Evolutionary conservation across 2,797 vertebrate genomes (phyloP), one percentile per base, ranked within the genome.

Genomic region (Petrocephalus sullivani): DNA sequence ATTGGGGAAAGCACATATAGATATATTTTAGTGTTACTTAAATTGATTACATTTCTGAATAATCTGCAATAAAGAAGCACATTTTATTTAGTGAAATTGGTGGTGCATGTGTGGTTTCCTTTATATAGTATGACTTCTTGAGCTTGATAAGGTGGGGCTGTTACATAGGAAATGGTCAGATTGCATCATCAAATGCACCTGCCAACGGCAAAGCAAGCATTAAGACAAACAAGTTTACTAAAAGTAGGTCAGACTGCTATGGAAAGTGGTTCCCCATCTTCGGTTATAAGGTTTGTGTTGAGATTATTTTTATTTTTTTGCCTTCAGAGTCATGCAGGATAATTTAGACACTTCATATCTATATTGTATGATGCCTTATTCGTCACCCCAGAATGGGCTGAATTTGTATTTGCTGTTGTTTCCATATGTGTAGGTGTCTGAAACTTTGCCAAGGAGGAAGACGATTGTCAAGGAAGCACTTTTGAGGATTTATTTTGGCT

Each of bases 101-200:
- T 85, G 28, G 56, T 86, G 23, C 6, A 37, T 86, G 84, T 58
- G 53, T 81, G 14, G 37, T 57, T 84, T 64, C 28, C 53, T 85
- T 78, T 61, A 78, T 41, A 46, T 58, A 60, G 49, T 71, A 82
- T 56, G 61, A 84, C 53, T 41, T 87, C 49, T 49, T 67, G 28
- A 57, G 60, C 6, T 5, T 85, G 85, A 82, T 14, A 88, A 61
- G 21, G 67, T 71, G 49, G 49, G 56, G 14, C 10, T 57, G 51
- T 91, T 92, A 93, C 91, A 91, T 86, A 51, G 83, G 91, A 87
- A 89, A 90, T 87, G 46, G 78, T 60, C 58, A 87, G 87, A 84
- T 95, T 93, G 89, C 94, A 92, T 94, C 93, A 95, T 92, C 90
- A 57, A 56, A 64, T 6, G 64, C 57, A 89, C 78, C 81, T 88